A percentile compares a stretch with the other conserved stretches of the same genome.
Evolutionary conservation across 2,797 vertebrate species (phyloP).

Genomic region (Synaphobranchus kaupii): DNA sequence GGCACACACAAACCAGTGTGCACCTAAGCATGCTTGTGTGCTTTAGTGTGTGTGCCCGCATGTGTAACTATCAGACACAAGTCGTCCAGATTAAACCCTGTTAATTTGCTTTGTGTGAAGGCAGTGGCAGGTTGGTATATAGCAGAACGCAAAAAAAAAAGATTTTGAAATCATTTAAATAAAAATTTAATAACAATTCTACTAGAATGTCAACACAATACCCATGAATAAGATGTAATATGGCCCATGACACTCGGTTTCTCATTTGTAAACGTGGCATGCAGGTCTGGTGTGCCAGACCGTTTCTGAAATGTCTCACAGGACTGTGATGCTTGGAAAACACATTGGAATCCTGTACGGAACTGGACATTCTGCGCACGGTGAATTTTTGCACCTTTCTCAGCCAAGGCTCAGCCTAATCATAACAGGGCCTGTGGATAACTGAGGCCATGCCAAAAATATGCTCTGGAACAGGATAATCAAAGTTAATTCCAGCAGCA

Average conservation of each 20-base stretch:
- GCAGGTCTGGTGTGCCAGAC: too few species aligned
- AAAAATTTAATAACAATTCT: not conserved
- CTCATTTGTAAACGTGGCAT: not conserved
- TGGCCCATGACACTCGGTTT: not conserved
- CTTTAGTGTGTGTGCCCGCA: not conserved
- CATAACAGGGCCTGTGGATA: not conserved
- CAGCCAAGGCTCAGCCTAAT: constrained; percentile 4
- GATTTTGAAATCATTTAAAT: not conserved
- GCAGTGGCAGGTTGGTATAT: not conserved
- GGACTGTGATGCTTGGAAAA: not conserved
- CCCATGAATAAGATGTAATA: not conserved
- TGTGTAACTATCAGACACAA: not conserved
- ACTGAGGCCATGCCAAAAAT: not conserved
- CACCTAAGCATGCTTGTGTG: not conserved
- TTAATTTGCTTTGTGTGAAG: not conserved
- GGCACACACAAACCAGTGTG: not conserved
- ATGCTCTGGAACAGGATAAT: not conserved
- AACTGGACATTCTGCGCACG: not conserved
- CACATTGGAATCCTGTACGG: not conserved
- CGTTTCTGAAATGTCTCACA: not conserved
- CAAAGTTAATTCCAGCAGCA: not conserved
- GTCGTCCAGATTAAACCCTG: not conserved
- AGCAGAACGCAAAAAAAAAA: not conserved
- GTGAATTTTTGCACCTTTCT: not conserved
- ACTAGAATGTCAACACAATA: not conserved